Evolutionary conservation across 2,888 invertebrate species (phyloP), one percentile per base, ranked within the genome.

Genomic region (Mimumesa dahlbomi): DNA sequence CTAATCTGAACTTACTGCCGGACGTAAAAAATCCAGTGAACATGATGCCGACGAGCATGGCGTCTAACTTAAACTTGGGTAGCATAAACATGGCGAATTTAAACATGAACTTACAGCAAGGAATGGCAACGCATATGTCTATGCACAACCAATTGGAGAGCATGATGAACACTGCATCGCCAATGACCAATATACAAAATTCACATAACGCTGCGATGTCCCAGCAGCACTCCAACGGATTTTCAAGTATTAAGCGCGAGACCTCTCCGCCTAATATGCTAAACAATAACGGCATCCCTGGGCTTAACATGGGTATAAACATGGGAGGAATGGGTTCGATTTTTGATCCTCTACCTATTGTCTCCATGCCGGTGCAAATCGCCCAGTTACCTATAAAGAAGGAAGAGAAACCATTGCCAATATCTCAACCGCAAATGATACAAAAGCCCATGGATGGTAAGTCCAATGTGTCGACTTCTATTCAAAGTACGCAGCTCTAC

Each of bases 371-470:
- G 14, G 90, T 90, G 85, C 90, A 88, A 70, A 90, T 88, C 72
- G 90, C 82, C 80, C 86, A 89, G 88, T 90, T 91, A n/a, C 85
- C 90, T 0, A 75, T 90, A 14, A 92, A 92, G 73, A 93, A 92
- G 78, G 93, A 92, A 69, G 92, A 94, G 49, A 90, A 90, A n/a
- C 91, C 92, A 0, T 82, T 94, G 53, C 91, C 94, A 6, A 93
- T 93, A 72, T 93, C 93, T 25, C 94, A 94, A 87, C 93, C 93
- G 56, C 87, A 86, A 74, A 79, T 88, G 66, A 67, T 85, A 11
- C 88, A 85, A 36, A 89, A 89, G 52, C 66, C 86, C 7, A 84
- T 88, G 75, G 89, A 89, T 81, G 89, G 89, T 89, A 82, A 68
- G 88, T 85, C 63, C 40, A 25, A 46, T 42, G n/a, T n/a, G n/a